These are phyloP conservation scores for Terrapene triunguis DNA, from an alignment of 2,113 vertebrate species.

Conservation along the genomic window DNA sequence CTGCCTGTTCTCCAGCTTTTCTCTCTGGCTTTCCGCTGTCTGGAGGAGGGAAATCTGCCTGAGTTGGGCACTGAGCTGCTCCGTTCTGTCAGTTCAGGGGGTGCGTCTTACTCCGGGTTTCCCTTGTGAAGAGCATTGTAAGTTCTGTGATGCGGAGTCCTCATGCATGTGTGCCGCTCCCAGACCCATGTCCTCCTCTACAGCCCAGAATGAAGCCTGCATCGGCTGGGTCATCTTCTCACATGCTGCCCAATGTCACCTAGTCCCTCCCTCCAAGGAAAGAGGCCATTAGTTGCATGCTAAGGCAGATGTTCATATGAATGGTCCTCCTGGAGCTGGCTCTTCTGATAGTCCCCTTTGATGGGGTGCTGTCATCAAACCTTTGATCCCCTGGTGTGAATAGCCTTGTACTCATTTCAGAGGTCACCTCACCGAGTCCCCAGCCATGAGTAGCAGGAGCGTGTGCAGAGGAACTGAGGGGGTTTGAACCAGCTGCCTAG, in stretches of 20 bases:
- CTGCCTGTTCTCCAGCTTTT: background rate
- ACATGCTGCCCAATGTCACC: background rate
- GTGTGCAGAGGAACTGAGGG: background rate
- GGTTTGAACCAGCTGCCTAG: background rate
- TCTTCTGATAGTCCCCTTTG: background rate
- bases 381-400: too few species aligned
- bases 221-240: background rate
- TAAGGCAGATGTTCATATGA: background rate
- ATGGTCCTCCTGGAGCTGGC: background rate
- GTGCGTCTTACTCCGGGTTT: too few species aligned
- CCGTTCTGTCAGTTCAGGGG: background rate
- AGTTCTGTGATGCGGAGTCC: too few species aligned
- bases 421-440: background rate
- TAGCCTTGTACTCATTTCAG: background rate
- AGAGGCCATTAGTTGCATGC: background rate
- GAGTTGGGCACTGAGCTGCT: background rate
- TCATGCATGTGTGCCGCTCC: background rate
- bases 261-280: too few species aligned
- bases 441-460: background rate
- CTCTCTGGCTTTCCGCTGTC: background rate
- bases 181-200: background rate
- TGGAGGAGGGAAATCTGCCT: background rate
- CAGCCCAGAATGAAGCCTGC: background rate
- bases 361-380: background rate
- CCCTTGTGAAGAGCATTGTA: too few species aligned